phyloP scores from a whole-genome alignment of 2,113 vertebrate genomes.

The Gymnocephalus cernua region DNA sequence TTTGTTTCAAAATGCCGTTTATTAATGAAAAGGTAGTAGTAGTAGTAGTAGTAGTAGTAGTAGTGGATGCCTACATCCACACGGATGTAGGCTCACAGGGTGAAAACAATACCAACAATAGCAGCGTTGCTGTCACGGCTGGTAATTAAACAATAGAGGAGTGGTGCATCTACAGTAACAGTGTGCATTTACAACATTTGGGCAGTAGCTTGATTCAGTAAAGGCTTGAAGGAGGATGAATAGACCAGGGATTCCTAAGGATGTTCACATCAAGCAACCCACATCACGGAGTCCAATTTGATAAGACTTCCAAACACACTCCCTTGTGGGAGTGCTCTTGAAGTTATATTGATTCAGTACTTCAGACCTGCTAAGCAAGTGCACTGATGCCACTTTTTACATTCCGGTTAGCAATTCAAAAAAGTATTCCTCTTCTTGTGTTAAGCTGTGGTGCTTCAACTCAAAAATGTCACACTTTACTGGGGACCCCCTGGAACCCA shows the following conservation, averaged over 20 bases:
- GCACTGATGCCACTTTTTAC: slow-evolving; percentile 21
- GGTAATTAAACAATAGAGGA: background rate
- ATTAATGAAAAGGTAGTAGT: too few species aligned
- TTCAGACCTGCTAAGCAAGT: slow-evolving; percentile 14
- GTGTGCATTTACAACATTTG: background rate
- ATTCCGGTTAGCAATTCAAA: background rate
- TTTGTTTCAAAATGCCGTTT: too few species aligned
- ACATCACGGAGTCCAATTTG: background rate
- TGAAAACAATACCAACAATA: too few species aligned
- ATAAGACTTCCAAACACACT: slow-evolving; percentile 4
- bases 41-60: too few species aligned
- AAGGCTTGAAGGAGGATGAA: background rate
- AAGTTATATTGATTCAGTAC: background rate
- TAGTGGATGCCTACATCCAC: too few species aligned
- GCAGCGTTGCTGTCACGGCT: too few species aligned
- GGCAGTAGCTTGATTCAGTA: too few species aligned
- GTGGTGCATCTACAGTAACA: background rate
- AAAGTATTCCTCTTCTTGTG: background rate
- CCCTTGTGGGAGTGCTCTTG: background rate
- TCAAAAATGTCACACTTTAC: background rate
- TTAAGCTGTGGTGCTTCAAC: background rate
- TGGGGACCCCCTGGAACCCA: slow-evolving; percentile 28
- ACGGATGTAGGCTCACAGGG: too few species aligned
- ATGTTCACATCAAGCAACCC: slow-evolving; percentile 10
- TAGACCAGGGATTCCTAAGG: background rate